Evolutionary conservation across 35 echinoderm and acorn worm species (phyloP), one percentile per base, ranked within the genome.

Genomic region (Strongylocentrotus purpuratus): DNA sequence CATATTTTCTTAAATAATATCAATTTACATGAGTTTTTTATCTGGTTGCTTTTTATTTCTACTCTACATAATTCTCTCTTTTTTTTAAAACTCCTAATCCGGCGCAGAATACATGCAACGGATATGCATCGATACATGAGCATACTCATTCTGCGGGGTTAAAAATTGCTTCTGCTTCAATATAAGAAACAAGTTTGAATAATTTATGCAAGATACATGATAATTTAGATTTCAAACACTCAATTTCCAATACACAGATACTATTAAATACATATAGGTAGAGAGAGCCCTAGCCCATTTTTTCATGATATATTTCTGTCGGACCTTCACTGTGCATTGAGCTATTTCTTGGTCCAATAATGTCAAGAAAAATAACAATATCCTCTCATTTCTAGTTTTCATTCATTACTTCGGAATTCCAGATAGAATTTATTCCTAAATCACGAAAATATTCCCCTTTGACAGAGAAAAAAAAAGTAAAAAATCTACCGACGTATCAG

Each of bases 1-100:
- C 32, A 33, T 41, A 41, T 89, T 89, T 46, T 89, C 32, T 41
- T 89, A 89, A 89, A 89, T 89, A 41, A 46, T 41, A 89, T 89
- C 32, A 33, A 46, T 89, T 89, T 89, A 41, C 33, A 33, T 25
- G 45, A 89, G 45, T 89, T 89, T 33, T 28, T 31, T 46, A 35
- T 89, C 25, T 89, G 11, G 32, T 89, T 46, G 87, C 20, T 46
- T 89, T 89, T 18, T 2, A 41, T 45, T 89, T 45, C 33, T 89
- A 89, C 17, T 89, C 45, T 89, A 46, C 87, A 18, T 89, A 25
- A 89, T 89, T 41, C 35, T 41, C 35, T 41, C 35, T 41, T 89
- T 46, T 10, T 59, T 59, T 59, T 59, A 10, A 10, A 45, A 41
- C 87, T n/a, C 32, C 20, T 35, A 31, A 78, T n/a, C n/a, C n/a